Conservation (phyloP, 2,888 invertebrate species). For the Pyrgus malvae region DNA sequence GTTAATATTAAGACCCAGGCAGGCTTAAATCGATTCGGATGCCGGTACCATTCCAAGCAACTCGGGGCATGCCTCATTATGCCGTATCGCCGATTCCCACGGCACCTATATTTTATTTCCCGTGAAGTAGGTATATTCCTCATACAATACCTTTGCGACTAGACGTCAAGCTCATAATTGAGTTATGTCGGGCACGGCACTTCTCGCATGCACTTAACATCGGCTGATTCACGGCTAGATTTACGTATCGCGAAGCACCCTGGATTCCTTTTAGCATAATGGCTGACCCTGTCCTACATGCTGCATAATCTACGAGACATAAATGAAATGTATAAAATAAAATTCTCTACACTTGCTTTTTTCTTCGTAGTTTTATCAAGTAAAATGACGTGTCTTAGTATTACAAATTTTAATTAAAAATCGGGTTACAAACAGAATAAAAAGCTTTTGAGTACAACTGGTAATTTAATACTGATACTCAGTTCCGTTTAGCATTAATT, state of each 20-base stretch:
- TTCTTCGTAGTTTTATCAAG: too few relatives aligned
- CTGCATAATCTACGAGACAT: constrained; percentile 37
- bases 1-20: too few relatives aligned
- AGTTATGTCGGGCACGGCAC: constrained; percentile 69
- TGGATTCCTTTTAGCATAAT: constrained; percentile 57
- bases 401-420: too few relatives aligned
- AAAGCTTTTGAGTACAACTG: too few relatives aligned
- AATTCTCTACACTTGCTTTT: too few relatives aligned
- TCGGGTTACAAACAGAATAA: too few relatives aligned
- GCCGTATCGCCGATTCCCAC: constrained; percentile 28
- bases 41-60: background rate
- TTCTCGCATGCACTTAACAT: constrained; percentile 72
- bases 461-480: too few relatives aligned
- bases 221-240: constrained; percentile 57
- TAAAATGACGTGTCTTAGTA: too few relatives aligned
- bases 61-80: constrained; percentile 7
- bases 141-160: constrained; percentile 45
- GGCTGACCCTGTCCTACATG: constrained; percentile 46
- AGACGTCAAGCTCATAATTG: constrained; percentile 67
- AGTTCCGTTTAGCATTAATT: too few relatives aligned
- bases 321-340: constrained; percentile 4
- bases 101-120: constrained; percentile 32
- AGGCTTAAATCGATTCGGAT: constrained; percentile 8
- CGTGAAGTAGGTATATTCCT: constrained; percentile 32
- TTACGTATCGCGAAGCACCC: constrained; percentile 59